phyloP scores from a whole-genome alignment of 2,113 vertebrate species.

The Plestiodon gilberti region DNA sequence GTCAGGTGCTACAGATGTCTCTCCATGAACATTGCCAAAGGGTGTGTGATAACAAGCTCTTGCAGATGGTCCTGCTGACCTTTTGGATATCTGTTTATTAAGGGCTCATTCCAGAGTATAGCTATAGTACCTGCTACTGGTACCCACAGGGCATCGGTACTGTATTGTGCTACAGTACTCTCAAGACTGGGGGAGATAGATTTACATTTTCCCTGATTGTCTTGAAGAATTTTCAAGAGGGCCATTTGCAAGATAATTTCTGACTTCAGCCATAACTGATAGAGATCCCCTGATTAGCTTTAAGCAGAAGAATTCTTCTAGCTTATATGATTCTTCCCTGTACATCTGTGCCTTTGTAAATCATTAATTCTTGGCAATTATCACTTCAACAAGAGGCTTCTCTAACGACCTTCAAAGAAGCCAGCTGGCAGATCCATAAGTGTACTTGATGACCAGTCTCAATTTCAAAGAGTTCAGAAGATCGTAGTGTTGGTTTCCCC shows the following conservation, averaged over 20 bases:
- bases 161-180: constrained; percentile 14
- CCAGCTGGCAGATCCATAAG: neutral
- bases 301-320: neutral
- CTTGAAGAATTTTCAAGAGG: constrained; percentile 22
- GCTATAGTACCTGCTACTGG: constrained; percentile 18
- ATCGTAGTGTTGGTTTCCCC: neutral
- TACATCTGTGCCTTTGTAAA: constrained; percentile 11
- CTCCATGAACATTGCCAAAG: constrained; percentile 49
- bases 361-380: constrained; percentile 13
- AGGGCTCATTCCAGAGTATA: constrained; percentile 35
- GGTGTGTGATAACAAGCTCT: constrained; percentile 60
- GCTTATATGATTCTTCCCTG: neutral
- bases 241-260: constrained; percentile 1
- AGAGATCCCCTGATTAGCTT: constrained; percentile 11
- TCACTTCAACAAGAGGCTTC: constrained; percentile 17
- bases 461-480: neutral
- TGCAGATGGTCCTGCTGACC: constrained; percentile 42
- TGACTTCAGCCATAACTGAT: constrained; percentile 4
- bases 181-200: neutral
- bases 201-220: constrained; percentile 13
- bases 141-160: constrained; percentile 35
- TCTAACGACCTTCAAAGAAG: neutral
- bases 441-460: neutral
- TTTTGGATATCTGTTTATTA: constrained; percentile 31
- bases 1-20: constrained; percentile 58